Evolutionary conservation across 2,113 vertebrate species (phyloP).

Genomic region (Platysternon megacephalum): DNA sequence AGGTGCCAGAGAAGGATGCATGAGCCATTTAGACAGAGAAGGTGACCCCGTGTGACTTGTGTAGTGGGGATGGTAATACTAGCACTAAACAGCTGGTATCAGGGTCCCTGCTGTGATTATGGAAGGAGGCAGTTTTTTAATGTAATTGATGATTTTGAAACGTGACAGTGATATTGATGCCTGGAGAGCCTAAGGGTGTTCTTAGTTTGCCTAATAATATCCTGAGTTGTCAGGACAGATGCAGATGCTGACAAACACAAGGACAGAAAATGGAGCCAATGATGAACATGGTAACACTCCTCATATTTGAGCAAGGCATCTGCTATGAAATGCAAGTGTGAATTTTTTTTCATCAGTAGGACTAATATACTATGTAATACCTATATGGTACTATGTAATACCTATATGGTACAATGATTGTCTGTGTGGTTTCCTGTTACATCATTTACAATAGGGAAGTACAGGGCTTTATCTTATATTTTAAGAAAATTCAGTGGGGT

Average conservation of each 20-base stretch:
- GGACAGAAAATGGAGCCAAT: constrained; percentile 28
- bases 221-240: constrained; percentile 41
- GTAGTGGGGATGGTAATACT: background rate
- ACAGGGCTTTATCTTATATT: background rate
- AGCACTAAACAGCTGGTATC: constrained; percentile 4
- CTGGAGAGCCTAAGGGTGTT: constrained; percentile 32
- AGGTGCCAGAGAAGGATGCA: background rate
- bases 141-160: constrained; percentile 48
- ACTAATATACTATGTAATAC: background rate
- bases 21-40: background rate
- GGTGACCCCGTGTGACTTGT: background rate
- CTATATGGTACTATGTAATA: background rate
- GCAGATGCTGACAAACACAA: constrained; percentile 22
- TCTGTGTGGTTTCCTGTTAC: background rate
- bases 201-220: constrained; percentile 63
- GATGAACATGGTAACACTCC: background rate
- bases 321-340: background rate
- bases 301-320: background rate
- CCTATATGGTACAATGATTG: background rate
- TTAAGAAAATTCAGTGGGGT: background rate
- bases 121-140: constrained; percentile 5
- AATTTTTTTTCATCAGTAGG: background rate
- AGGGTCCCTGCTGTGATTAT: background rate
- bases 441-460: background rate
- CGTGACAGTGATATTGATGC: constrained; percentile 59